A percentile compares a stretch with the other conserved stretches of the same genome.
Conservation (phyloP, 2,888 invertebrate species). For the Aplocera efformata region DNA sequence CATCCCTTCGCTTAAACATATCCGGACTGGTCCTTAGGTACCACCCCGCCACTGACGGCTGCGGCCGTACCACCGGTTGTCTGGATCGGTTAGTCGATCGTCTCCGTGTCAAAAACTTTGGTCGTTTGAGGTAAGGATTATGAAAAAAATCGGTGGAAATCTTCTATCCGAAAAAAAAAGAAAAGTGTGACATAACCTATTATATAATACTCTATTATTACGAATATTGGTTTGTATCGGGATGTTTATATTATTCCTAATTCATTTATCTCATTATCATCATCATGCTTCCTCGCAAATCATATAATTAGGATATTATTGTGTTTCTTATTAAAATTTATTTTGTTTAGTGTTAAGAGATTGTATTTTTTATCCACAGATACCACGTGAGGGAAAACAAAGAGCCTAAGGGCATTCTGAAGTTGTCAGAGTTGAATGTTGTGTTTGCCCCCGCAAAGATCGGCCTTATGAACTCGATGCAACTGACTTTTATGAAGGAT, state of each 20-base stretch:
- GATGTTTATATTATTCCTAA: neutral
- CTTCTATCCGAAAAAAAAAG: no score
- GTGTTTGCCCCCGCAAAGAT: constrained; percentile 92
- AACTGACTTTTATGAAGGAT: constrained; percentile 91
- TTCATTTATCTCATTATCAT: no score
- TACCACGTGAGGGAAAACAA: constrained; percentile 87
- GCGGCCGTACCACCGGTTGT: constrained; percentile 69
- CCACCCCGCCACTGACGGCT: constrained; percentile 70
- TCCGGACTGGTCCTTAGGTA: constrained; percentile 74
- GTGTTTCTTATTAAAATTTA: neutral
- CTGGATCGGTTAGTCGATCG: constrained; percentile 71
- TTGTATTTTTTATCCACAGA: constrained; percentile 38
- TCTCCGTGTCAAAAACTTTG: constrained; percentile 74
- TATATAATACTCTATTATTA: no score
- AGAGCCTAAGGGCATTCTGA: constrained; percentile 90
- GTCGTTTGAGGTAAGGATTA: constrained; percentile 70
- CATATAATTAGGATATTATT: constrained; percentile 4
- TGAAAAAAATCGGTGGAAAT: constrained; percentile 13
- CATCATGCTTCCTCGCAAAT: no score
- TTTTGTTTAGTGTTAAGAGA: neutral
- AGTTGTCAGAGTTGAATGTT: constrained; percentile 90
- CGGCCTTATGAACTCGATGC: constrained; percentile 88
- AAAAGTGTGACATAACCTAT: no score
- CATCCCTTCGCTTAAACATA: constrained; percentile 33
- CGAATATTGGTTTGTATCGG: neutral